These are phyloP conservation scores for Platynereis dumerilii DNA, from an alignment of 2,888 invertebrate species.

Conservation along the genomic window DNA sequence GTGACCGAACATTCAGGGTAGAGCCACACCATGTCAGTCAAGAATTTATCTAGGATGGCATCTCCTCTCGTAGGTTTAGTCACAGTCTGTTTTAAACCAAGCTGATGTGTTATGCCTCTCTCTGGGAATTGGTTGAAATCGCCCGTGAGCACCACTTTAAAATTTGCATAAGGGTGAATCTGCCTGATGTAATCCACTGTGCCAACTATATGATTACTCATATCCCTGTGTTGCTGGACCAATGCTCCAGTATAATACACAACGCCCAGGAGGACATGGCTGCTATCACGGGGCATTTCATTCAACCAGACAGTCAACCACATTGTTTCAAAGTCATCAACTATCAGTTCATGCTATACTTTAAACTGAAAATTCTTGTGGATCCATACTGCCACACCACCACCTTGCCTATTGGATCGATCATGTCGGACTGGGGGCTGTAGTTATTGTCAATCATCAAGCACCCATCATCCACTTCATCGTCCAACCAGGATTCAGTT, in stretches of 20 bases:
- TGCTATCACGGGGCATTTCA: not conserved
- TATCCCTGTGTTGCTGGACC: no score
- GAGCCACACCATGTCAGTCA: no score
- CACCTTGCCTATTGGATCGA: not conserved
- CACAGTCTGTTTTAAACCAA: no score
- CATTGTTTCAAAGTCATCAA: not conserved
- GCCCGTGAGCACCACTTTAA: not conserved
- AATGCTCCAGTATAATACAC: not conserved
- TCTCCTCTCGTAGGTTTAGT: no score
- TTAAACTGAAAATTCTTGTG: not conserved
- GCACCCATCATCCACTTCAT: not conserved
- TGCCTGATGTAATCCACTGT: not conserved
- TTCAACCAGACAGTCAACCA: not conserved
- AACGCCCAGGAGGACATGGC: not conserved
- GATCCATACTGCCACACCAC: not conserved
- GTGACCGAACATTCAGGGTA: no score
- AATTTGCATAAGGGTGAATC: not conserved
- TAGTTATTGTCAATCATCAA: not conserved
- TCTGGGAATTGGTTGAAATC: no score
- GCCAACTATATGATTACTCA: not conserved
- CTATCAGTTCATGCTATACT: not conserved
- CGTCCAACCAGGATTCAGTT: slow-evolving; percentile 1
- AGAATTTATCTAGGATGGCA: no score
- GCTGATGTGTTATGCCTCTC: no score
- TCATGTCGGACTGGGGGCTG: not conserved